phyloP scores from a whole-genome alignment of 2,888 invertebrate species.

The Saturnia pavonia region DNA sequence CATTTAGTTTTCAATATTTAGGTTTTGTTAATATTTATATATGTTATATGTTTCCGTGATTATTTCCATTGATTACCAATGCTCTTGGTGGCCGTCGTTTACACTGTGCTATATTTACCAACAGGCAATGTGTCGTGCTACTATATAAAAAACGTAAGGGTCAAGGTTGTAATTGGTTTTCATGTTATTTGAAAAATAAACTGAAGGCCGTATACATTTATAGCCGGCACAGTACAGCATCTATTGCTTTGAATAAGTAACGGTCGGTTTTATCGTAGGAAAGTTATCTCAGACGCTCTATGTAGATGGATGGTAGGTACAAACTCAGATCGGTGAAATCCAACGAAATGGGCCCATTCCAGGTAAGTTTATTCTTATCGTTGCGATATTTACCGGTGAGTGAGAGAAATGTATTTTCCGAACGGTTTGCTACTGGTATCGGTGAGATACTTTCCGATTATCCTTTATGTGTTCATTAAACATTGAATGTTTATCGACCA shows the following conservation, averaged over 20 bases:
- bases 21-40: background rate
- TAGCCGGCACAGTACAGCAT: background rate
- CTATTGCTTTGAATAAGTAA: background rate
- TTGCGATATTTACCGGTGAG: conserved; percentile 1
- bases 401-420: background rate
- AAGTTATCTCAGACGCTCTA: background rate
- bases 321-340: background rate
- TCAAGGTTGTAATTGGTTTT: background rate
- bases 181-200: background rate
- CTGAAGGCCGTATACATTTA: background rate
- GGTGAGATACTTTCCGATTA: background rate
- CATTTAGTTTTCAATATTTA: background rate
- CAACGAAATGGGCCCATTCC: background rate
- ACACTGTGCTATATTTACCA: no score
- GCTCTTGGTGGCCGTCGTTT: no score
- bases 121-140: no score
- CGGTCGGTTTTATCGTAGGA: conserved; percentile 7
- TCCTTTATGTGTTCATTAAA: no score
- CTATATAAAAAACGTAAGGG: no score
- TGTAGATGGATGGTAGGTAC: background rate
- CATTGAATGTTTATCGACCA: no score
- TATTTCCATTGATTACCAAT: background rate
- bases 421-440: background rate
- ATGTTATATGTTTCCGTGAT: background rate
- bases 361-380: conserved; percentile 13